Percentiles rank a stretch among this genome's conserved stretches.
These are phyloP conservation scores for Propithecus deckenii DNA, from an alignment of 2,797 vertebrate species.

Conservation along the genomic window DNA sequence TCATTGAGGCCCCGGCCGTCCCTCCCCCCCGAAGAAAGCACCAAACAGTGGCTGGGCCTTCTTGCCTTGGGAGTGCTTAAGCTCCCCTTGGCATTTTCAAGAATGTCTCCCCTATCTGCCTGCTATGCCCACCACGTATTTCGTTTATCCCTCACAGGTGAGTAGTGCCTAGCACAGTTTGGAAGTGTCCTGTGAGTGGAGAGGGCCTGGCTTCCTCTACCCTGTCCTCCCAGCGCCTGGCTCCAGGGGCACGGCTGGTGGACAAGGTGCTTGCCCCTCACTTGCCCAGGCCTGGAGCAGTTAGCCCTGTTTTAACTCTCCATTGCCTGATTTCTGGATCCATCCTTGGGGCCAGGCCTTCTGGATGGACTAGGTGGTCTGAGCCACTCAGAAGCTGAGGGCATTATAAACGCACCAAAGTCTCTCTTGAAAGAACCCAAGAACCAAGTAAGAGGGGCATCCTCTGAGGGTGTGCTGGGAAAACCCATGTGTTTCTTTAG, in stretches of 20 bases:
- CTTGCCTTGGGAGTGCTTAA: background rate
- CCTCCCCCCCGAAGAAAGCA: too few relatives aligned
- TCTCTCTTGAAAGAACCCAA: background rate
- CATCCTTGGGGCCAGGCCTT: background rate
- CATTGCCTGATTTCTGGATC: background rate
- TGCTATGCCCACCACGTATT: background rate
- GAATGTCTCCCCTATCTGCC: background rate
- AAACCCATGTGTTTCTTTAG: background rate
- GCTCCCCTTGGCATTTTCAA: background rate
- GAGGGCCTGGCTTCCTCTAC: background rate
- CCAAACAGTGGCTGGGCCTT: background rate
- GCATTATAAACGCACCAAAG: background rate
- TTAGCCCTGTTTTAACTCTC: background rate
- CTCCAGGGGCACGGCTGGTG: too few relatives aligned
- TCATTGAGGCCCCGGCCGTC: background rate
- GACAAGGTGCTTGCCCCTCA: background rate
- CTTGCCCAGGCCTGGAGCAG: background rate
- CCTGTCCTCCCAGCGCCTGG: too few relatives aligned
- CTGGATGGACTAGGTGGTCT: background rate
- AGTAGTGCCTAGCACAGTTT: too few relatives aligned
- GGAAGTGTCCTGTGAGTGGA: background rate
- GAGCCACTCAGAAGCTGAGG: background rate
- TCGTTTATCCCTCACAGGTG: background rate
- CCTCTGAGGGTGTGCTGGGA: background rate
- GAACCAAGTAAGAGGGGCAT: background rate